Conservation (phyloP, 2,113 vertebrate genomes). For the Eptatretus burgeri region DNA sequence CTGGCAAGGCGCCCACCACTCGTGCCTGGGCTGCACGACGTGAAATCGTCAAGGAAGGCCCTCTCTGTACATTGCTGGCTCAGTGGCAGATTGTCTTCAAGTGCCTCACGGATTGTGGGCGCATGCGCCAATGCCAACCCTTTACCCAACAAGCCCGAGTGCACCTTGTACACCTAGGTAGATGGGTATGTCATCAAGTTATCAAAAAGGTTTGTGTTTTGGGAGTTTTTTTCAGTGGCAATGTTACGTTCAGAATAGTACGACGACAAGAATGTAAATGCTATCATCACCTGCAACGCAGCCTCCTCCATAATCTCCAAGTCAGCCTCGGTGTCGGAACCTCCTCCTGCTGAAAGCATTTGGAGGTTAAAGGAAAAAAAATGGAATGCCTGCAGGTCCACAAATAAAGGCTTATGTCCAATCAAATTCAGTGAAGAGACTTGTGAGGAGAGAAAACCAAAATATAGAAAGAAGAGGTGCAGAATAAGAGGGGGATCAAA, state of each 20-base stretch:
- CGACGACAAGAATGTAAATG: not conserved
- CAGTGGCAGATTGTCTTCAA: slow-evolving; percentile 70
- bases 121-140: slow-evolving; percentile 79
- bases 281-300: slow-evolving; percentile 54
- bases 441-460: too few species aligned
- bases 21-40: slow-evolving; percentile 64
- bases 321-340: slow-evolving; percentile 79
- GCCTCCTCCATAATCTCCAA: slow-evolving; percentile 95
- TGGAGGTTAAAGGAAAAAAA: not conserved
- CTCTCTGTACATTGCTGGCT: slow-evolving; percentile 92
- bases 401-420: too few species aligned
- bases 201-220: not conserved
- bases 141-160: slow-evolving; percentile 77
- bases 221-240: not conserved
- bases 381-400: not conserved
- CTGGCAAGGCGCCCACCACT: slow-evolving; percentile 83
- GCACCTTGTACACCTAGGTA: slow-evolving; percentile 58
- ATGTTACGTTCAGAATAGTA: slow-evolving; percentile 7
- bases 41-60: slow-evolving; percentile 90
- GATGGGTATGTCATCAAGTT: not conserved
- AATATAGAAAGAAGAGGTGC: too few species aligned
- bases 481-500: too few species aligned
- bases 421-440: too few species aligned
- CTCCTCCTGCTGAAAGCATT: slow-evolving; percentile 16
- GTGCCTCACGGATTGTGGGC: slow-evolving; percentile 70